phyloP scores from a whole-genome alignment of 2,888 invertebrate genomes.

The Ormyrus thymus region DNA sequence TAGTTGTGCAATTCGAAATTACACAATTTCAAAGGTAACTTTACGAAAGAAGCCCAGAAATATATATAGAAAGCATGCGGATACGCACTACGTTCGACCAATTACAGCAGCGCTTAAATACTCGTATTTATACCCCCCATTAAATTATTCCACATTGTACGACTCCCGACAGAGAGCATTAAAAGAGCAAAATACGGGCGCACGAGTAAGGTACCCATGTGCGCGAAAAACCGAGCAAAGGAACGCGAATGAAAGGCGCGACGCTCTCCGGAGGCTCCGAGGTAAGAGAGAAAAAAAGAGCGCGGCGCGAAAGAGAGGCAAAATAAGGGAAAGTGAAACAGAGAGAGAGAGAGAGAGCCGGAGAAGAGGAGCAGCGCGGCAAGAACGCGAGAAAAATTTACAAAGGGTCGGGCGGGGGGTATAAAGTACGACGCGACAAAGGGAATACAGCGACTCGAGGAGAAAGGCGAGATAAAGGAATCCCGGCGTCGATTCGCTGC shows the following conservation, averaged over 20 bases:
- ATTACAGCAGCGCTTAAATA: not conserved
- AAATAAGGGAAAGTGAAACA: slow-evolving; percentile 2
- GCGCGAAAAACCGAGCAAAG: slow-evolving; percentile 13
- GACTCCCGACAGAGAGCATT: not conserved
- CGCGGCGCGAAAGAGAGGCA: not conserved
- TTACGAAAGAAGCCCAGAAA: too few species aligned
- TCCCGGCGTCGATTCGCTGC: too few species aligned
- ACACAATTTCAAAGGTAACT: too few species aligned
- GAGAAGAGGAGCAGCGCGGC: not conserved
- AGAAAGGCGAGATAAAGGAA: slow-evolving; percentile 2
- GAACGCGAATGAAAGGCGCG: slow-evolving; percentile 6
- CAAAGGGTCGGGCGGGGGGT: slow-evolving; percentile 20
- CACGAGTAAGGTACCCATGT: not conserved
- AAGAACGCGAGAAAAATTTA: slow-evolving; percentile 48
- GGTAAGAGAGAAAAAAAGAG: not conserved
- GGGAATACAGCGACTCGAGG: not conserved
- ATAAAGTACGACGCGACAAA: slow-evolving; percentile 36
- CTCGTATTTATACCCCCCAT: not conserved
- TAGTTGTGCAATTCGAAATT: too few species aligned
- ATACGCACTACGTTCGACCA: too few species aligned
- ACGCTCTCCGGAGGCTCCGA: not conserved
- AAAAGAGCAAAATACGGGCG: slow-evolving; percentile 15
- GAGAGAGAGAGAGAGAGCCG: slow-evolving; percentile 4
- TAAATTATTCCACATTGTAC: not conserved
- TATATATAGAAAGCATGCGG: too few species aligned